Percentiles rank a stretch among this genome's conserved stretches.
Evolutionary conservation across 2,113 vertebrate genomes (phyloP).

Genomic region (Electrona antarctica): DNA sequence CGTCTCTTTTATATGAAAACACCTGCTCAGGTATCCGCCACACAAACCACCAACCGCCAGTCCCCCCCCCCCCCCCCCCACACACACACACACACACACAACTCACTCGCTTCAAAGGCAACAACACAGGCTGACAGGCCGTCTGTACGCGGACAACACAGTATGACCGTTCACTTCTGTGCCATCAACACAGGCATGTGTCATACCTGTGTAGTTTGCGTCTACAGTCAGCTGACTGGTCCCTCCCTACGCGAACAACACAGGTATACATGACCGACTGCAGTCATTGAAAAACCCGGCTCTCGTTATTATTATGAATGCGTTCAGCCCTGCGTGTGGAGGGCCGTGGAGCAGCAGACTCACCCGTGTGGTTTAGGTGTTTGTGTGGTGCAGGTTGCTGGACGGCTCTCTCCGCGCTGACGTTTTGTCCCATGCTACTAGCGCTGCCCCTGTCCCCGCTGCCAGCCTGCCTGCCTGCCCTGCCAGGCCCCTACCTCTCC

Average conservation of each 20-base stretch:
- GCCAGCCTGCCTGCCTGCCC: slow-evolving; percentile 19
- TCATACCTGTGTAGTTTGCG: no score
- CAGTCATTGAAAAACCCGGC: no score
- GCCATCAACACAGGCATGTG: no score
- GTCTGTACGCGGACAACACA: no score
- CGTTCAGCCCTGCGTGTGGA: no score
- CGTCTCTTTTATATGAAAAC: slow-evolving; percentile 5
- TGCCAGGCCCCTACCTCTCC: slow-evolving; percentile 55
- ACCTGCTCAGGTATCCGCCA: slow-evolving; percentile 19
- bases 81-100: not conserved
- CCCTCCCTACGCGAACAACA: not conserved
- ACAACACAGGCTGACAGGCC: no score
- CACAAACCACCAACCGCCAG: not conserved
- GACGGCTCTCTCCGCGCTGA: slow-evolving; percentile 63
- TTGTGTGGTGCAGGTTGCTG: slow-evolving; percentile 57
- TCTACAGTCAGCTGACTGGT: not conserved
- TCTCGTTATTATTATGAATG: not conserved
- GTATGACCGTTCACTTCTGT: no score
- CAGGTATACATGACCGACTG: not conserved
- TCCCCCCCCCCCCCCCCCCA: not conserved
- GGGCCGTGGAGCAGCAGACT: slow-evolving; percentile 31
- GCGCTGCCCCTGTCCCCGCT: slow-evolving; percentile 34
- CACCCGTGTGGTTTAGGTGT: slow-evolving; percentile 58
- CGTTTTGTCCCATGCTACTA: slow-evolving; percentile 71
- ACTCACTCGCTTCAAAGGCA: no score